These are phyloP conservation scores for Chionodraco myersi DNA, from an alignment of 2,113 vertebrate genomes.

Conservation along the genomic window DNA sequence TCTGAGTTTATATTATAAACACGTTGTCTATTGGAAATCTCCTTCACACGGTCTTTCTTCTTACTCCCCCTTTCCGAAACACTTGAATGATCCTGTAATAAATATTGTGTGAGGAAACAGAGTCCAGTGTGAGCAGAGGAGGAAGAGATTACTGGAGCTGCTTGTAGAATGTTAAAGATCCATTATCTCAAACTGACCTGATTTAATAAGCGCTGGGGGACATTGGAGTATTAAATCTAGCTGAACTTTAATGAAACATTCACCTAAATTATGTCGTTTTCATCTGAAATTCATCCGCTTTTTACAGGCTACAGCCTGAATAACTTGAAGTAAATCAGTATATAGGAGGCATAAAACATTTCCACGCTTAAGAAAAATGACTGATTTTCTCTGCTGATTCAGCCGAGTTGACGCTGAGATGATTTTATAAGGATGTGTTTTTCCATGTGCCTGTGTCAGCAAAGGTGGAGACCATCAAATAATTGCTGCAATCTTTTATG, in stretches of 20 bases:
- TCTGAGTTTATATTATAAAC: slow-evolving; percentile 72
- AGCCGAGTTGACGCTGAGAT: slow-evolving; percentile 47
- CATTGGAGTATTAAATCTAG: slow-evolving; percentile 71
- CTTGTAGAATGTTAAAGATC: slow-evolving; percentile 81
- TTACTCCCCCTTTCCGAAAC: slow-evolving; percentile 47
- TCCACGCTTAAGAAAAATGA: slow-evolving; percentile 51
- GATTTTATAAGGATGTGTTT: slow-evolving; percentile 53
- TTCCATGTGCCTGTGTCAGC: slow-evolving; percentile 59
- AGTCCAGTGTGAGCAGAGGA: slow-evolving; percentile 55
- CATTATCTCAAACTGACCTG: slow-evolving; percentile 78
- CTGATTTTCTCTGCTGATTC: slow-evolving; percentile 59
- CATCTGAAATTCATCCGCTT: slow-evolving; percentile 38
- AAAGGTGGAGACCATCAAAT: slow-evolving; percentile 51
- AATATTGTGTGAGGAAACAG: slow-evolving; percentile 60
- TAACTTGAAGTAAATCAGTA: slow-evolving; percentile 56
- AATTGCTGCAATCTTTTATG: slow-evolving; percentile 54
- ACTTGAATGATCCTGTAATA: slow-evolving; percentile 71
- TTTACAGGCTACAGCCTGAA: slow-evolving; percentile 23
- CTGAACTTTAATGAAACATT: slow-evolving; percentile 75
- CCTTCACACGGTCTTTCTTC: slow-evolving; percentile 66
- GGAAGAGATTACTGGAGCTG: slow-evolving; percentile 66
- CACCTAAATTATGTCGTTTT: slow-evolving; percentile 72
- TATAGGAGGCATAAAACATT: slow-evolving; percentile 32
- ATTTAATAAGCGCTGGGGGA: slow-evolving; percentile 78
- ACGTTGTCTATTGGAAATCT: slow-evolving; percentile 70